Evolutionary conservation across 2,113 vertebrate genomes (phyloP).

Genomic region (Acrocephalus arundinaceus): DNA sequence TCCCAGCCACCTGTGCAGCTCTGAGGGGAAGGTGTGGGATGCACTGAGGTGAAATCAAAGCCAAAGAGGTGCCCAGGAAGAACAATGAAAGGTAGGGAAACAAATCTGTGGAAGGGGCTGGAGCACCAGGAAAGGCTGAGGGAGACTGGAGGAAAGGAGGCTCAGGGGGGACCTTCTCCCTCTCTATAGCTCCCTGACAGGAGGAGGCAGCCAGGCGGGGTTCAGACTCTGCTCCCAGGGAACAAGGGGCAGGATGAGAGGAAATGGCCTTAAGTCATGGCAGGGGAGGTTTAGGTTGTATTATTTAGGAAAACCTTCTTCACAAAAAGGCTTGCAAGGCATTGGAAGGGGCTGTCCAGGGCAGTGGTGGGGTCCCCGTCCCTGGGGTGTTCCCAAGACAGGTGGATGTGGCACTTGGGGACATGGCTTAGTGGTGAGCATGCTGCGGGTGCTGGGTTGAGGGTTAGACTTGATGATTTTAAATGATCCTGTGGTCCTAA

Average conservation of each 20-base stretch:
- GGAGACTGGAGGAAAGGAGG: not conserved
- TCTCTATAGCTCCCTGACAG: not conserved
- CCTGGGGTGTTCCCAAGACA: fast-evolving
- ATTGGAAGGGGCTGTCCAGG: not conserved
- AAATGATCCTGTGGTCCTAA: not conserved
- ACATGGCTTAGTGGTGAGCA: fast-evolving
- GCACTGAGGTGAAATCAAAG: not conserved
- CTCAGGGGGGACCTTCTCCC: no score
- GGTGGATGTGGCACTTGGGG: not conserved
- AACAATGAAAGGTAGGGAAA: not conserved
- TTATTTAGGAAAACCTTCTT: not conserved
- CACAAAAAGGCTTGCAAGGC: not conserved
- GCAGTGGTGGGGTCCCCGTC: no score
- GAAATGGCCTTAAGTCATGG: not conserved
- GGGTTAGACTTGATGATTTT: not conserved
- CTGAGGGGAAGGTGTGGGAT: fast-evolving
- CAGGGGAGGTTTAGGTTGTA: not conserved
- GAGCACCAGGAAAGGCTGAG: not conserved
- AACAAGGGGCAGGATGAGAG: not conserved
- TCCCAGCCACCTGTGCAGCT: not conserved
- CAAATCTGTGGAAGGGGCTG: not conserved
- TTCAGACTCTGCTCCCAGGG: not conserved
- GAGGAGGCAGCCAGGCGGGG: not conserved
- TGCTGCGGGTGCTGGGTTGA: not conserved
- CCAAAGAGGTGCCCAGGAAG: not conserved